A percentile compares a stretch with the other conserved stretches of the same genome.
Evolutionary conservation across 2,113 vertebrate species (phyloP).

Genomic region (Coreoperca whiteheadi): DNA sequence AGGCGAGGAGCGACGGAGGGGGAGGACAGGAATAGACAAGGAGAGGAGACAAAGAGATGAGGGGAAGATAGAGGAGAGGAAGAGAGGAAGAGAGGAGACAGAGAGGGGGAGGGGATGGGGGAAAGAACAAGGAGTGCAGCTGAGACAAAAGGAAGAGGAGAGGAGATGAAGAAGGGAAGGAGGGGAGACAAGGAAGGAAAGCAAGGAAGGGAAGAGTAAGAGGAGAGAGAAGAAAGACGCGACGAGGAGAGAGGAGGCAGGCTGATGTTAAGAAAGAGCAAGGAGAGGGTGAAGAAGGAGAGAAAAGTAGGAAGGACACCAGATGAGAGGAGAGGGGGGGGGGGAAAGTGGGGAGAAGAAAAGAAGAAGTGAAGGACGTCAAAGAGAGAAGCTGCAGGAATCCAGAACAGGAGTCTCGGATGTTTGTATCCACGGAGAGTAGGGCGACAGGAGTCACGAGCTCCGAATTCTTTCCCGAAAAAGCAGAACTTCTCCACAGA

Average conservation of each 20-base stretch:
- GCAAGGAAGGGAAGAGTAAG: background rate
- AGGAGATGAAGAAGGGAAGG: background rate
- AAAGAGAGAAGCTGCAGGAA: background rate
- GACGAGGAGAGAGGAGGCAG: background rate
- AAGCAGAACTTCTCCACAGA: slow-evolving; percentile 28
- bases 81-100: background rate
- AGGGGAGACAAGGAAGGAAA: background rate
- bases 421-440: background rate
- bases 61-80: background rate
- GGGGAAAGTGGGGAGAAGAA: slow-evolving; percentile 9
- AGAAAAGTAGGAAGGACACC: too few species aligned
- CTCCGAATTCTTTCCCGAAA: slow-evolving; percentile 52
- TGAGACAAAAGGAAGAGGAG: background rate
- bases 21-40: too few species aligned
- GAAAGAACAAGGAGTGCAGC: too few species aligned
- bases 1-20: too few species aligned
- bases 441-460: slow-evolving; percentile 39
- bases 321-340: background rate
- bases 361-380: background rate
- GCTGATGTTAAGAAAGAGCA: background rate
- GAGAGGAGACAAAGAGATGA: background rate
- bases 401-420: slow-evolving; percentile 52
- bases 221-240: background rate
- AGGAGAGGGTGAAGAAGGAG: background rate
- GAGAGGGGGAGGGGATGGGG: background rate